phyloP scores from a whole-genome alignment of 2,797 vertebrate species.

The Adrianichthys oophorus region DNA sequence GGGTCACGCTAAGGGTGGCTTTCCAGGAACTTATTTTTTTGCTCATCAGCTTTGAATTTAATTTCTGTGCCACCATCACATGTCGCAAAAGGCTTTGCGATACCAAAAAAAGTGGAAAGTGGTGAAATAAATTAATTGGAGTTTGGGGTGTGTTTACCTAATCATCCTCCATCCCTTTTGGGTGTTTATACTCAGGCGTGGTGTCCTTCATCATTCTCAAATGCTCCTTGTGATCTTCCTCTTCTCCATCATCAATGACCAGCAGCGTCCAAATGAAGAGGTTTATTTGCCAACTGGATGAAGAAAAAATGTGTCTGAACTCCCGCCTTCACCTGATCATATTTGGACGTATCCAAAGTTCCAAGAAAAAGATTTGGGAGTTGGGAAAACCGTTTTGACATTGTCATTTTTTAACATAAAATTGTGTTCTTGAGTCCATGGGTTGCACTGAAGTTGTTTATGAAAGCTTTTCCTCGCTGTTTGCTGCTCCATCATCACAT shows the following conservation, averaged over 20 bases:
- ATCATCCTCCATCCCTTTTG: neutral
- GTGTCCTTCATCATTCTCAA: neutral
- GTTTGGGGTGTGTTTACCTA: no score
- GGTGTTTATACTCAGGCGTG: conserved; percentile 16
- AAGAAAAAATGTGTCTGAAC: conserved; percentile 56
- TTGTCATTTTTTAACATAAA: no score
- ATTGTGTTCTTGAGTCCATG: conserved; percentile 15
- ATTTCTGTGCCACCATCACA: no score
- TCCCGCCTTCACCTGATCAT: neutral
- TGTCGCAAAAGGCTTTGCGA: no score
- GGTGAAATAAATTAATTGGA: neutral
- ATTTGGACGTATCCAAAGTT: no score
- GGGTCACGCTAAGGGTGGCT: neutral
- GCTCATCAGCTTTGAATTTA: no score
- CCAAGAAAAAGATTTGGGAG: no score
- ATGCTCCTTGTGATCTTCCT: no score
- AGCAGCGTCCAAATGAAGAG: conserved; percentile 45
- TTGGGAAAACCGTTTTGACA: no score
- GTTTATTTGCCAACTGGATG: conserved; percentile 63
- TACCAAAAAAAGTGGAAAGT: no score
- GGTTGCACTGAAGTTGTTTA: conserved; percentile 47
- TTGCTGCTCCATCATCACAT: conserved; percentile 2
- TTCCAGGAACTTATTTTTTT: conserved; percentile 22
- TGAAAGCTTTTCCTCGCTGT: conserved; percentile 15
- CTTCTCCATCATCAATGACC: conserved; percentile 14